Evolutionary conservation across 1,140 invertebrate species (phyloP).

Genomic region (Zaprionus davidi): DNA sequence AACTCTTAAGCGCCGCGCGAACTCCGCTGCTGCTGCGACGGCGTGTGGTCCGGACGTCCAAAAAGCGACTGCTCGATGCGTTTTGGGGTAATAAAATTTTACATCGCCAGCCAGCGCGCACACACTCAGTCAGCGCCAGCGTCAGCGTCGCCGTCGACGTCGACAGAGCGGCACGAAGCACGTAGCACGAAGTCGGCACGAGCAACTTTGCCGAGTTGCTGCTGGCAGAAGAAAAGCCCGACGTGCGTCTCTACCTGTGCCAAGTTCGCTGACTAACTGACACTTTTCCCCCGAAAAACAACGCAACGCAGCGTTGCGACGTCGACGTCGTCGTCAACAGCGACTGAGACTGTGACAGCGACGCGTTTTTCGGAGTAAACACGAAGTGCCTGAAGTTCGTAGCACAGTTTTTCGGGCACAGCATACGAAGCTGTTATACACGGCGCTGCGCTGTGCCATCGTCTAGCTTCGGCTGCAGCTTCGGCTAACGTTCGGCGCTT

Average conservation of each 20-base stretch:
- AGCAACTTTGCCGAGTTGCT: background rate
- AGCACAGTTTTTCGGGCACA: constrained; percentile 1
- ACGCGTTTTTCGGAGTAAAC: background rate
- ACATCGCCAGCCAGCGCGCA: constrained; percentile 60
- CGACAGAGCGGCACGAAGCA: constrained; percentile 15
- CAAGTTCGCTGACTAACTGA: constrained; percentile 84
- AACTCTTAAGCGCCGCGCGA: constrained; percentile 48
- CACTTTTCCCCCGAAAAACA: constrained; percentile 82
- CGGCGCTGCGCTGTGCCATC: background rate
- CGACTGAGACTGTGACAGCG: too few relatives aligned
- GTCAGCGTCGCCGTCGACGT: constrained; percentile 45
- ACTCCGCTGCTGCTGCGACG: constrained; percentile 43
- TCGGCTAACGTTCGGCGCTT: background rate
- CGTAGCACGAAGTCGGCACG: background rate
- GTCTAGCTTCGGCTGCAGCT: constrained; percentile 12
- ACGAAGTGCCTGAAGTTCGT: background rate
- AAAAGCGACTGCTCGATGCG: constrained; percentile 80
- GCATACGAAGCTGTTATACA: background rate
- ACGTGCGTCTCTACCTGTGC: constrained; percentile 84
- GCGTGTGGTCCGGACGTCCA: constrained; percentile 80
- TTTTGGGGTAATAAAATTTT: constrained; percentile 83
- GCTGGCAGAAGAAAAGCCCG: constrained; percentile 46
- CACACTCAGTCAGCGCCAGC: constrained; percentile 21
- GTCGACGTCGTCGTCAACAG: background rate
- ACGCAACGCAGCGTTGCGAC: constrained; percentile 55